These are phyloP conservation scores for Sardina pilchardus DNA, from an alignment of 2,113 vertebrate species.

Conservation along the genomic window DNA sequence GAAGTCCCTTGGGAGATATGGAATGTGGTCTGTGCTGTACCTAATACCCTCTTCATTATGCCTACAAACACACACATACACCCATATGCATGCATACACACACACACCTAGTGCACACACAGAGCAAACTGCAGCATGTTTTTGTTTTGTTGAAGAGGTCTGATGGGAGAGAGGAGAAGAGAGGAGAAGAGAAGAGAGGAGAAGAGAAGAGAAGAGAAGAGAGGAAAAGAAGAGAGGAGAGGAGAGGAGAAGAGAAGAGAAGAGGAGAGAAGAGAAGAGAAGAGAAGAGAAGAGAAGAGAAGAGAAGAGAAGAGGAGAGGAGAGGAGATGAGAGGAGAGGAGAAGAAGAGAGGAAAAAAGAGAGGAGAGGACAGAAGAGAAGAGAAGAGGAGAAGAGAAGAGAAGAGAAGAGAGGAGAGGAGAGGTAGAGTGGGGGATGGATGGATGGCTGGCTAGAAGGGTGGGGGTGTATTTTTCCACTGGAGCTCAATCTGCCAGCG, in stretches of 20 bases:
- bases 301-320: not conserved
- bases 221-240: not conserved
- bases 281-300: not conserved
- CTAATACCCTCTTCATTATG: not conserved
- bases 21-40: constrained; percentile 3
- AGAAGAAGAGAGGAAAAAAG: not conserved
- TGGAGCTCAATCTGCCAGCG: not conserved
- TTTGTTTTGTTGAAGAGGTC: not conserved
- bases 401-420: not conserved
- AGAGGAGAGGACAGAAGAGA: not conserved
- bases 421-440: not conserved
- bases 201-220: not conserved
- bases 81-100: not conserved
- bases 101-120: not conserved
- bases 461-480: constrained; percentile 5
- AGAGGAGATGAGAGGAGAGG: not conserved
- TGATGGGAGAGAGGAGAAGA: not conserved
- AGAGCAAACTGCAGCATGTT: not conserved
- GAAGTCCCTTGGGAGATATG: not conserved
- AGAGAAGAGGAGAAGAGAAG: not conserved
- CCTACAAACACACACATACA: not conserved
- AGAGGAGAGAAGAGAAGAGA: not conserved
- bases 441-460: not conserved
- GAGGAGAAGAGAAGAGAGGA: not conserved
- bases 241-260: constrained; percentile 3